Base-by-base conservation (phyloP, 2,888 invertebrate species). In the Drosophila fungiperda region DNA sequence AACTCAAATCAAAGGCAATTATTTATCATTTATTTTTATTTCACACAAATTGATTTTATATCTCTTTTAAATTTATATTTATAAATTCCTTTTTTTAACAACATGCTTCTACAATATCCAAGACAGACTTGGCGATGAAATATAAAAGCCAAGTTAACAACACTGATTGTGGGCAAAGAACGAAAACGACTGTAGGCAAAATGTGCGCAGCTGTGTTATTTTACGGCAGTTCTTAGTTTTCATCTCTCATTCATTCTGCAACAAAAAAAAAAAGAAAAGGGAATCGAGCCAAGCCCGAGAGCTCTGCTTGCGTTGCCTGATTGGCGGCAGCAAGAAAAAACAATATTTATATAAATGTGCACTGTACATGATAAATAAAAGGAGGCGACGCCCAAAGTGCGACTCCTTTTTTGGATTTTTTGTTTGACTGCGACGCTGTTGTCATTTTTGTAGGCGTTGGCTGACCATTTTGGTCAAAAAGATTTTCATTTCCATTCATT, bases 361-460 rank as follows among this genome's bases (percentile, higher is more conserved):
- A 38, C n/a, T 38, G 64, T 64, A 64, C 60, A 55, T 60, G 73
- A 77, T 77, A 78, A 78, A 78, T 73, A 78, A 78, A 78, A 76
- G 76, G 70, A 77, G 74, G 73, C 70, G 80, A 65, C 79, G 66
- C 64, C 67, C 59, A 48, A 45, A 71, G 67, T 63, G 67, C 1
- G 23, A 63, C 73, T 86, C 79, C 78, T 78, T 69, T 52, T 66
- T 54, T 63, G 66, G 66, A 42, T 36, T 48, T 23, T 23, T 48
- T 57, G 35, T 54, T 23, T 23, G 15, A 15, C 20, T 76, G 59
- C 35, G 12, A 50, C 57, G 55, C 36, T 53, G 72, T 65, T 76
- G 67, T 60, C 63, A 68, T 78, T 69, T 80, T 73, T 65, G 74
- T 80, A 84, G 84, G 84, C 84, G 84, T 84, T 84, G 84, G 84